These are phyloP conservation scores for Eurytoma californica DNA, from an alignment of 2,888 invertebrate species.

Conservation along the genomic window DNA sequence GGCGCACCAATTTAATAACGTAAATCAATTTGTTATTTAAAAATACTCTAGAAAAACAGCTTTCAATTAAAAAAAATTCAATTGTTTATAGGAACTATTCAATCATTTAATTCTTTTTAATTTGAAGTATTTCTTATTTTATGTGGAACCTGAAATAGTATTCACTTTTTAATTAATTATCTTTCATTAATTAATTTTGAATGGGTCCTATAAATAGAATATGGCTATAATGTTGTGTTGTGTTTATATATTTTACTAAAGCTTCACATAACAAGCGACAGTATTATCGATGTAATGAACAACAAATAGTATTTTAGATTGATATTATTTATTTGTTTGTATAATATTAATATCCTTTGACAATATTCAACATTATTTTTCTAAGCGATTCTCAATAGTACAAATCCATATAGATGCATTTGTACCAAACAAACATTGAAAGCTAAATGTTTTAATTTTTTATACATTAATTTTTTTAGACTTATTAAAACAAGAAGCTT, in stretches of 20 bases:
- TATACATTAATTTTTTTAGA: too few species aligned
- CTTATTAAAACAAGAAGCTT: too few species aligned
- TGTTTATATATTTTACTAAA: slow-evolving; percentile 39
- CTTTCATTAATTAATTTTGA: too few species aligned
- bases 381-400: too few species aligned
- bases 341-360: neutral
- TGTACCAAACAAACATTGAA: too few species aligned
- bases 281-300: slow-evolving; percentile 26
- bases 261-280: slow-evolving; percentile 48
- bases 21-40: neutral
- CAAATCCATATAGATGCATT: too few species aligned
- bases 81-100: neutral
- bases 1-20: neutral
- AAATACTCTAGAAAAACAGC: neutral
- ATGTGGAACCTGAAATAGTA: neutral
- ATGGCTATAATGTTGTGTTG: slow-evolving; percentile 13
- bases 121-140: neutral
- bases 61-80: neutral
- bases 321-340: neutral
- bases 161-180: too few species aligned
- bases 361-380: neutral
- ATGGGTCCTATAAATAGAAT: slow-evolving; percentile 5
- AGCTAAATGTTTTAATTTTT: too few species aligned
- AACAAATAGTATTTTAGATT: slow-evolving; percentile 23
- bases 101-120: neutral